Conservation (phyloP, 2,113 vertebrate species). For the Egretta garzetta region DNA sequence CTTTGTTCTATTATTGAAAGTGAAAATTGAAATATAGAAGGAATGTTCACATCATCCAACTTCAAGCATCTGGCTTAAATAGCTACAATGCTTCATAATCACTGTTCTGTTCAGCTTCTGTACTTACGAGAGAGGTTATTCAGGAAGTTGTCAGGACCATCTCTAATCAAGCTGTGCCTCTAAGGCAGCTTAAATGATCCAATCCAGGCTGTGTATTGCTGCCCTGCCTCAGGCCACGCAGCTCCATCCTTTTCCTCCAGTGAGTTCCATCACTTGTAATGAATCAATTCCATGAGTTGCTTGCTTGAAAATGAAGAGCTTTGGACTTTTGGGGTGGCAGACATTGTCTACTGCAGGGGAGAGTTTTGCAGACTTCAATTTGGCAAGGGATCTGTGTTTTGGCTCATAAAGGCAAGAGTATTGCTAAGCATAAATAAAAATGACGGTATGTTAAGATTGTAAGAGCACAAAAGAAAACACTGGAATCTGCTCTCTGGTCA, state of each 20-base stretch:
- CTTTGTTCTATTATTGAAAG: background rate
- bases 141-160: background rate
- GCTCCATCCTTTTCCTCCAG: background rate
- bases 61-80: background rate
- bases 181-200: background rate
- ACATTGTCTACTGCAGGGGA: background rate
- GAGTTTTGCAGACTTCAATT: background rate
- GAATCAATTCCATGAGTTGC: background rate
- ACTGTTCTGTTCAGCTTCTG: background rate
- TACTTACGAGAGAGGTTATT: background rate
- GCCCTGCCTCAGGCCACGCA: background rate
- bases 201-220: background rate
- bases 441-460: background rate
- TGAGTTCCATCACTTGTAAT: background rate
- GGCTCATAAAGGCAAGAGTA: background rate
- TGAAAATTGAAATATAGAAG: background rate
- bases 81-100: background rate
- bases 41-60: background rate
- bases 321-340: background rate
- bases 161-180: background rate
- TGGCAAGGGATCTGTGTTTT: background rate
- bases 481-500: background rate
- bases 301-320: background rate
- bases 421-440: background rate
- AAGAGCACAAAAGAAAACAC: background rate